These are phyloP conservation scores for Hippoglossus stenolepis DNA, from an alignment of 2,113 vertebrate species.

Conservation along the genomic window DNA sequence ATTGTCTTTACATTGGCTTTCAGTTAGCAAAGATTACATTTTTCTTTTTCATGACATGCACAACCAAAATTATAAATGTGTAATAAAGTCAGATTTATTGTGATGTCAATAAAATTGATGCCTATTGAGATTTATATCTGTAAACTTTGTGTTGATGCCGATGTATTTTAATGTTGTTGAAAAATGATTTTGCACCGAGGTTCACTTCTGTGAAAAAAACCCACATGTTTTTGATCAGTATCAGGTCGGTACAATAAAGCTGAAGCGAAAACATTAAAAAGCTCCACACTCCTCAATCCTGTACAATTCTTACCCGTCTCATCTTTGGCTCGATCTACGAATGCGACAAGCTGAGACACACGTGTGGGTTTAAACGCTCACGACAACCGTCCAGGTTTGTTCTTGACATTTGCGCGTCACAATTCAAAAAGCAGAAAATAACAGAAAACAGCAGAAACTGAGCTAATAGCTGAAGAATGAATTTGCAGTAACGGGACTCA, in stretches of 20 bases:
- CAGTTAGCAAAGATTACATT: constrained; percentile 15
- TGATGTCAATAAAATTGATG: constrained; percentile 5
- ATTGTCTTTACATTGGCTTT: constrained; percentile 51
- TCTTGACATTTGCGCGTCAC: constrained; percentile 24
- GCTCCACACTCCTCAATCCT: constrained; percentile 9
- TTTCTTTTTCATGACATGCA: background rate
- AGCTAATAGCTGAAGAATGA: background rate
- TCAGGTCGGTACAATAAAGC: constrained; percentile 43
- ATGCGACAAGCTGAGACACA: constrained; percentile 25
- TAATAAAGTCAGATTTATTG: background rate
- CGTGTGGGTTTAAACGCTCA: constrained; percentile 9
- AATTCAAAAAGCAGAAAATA: background rate
- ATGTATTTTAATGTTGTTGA: constrained; percentile 11
- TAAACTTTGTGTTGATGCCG: background rate
- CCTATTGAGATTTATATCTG: constrained; percentile 6
- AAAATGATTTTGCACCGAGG: constrained; percentile 9
- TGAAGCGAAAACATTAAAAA: constrained; percentile 43
- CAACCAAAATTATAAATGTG: background rate
- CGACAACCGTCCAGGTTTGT: constrained; percentile 54
- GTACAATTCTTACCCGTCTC: constrained; percentile 38
- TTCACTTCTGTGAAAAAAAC: background rate
- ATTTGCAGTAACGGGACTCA: background rate
- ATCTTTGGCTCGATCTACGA: constrained; percentile 58
- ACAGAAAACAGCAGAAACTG: background rate
- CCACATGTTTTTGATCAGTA: constrained; percentile 1